Percentiles rank a stretch among this genome's conserved stretches.
Evolutionary conservation across 2,888 invertebrate genomes (phyloP).

Genomic region (Yponomeuta cagnagella): DNA sequence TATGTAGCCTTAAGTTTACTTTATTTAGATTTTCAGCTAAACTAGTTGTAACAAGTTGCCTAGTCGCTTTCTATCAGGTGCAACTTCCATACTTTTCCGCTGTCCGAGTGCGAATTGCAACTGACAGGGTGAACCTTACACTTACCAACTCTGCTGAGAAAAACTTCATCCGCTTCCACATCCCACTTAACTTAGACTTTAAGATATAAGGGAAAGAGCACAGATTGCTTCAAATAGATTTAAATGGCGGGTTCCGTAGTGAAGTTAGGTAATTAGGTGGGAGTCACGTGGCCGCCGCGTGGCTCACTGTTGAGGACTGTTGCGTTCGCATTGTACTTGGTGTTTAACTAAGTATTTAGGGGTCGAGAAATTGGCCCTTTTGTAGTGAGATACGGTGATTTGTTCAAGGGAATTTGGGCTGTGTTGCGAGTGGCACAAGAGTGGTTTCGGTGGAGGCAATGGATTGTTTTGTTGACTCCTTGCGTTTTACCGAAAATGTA

Average conservation of each 20-base stretch:
- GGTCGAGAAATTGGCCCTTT: not conserved
- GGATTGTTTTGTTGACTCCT: conserved; percentile 8
- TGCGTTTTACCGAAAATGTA: conserved; percentile 10
- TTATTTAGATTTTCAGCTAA: too few relatives aligned
- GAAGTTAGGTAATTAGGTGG: conserved; percentile 20
- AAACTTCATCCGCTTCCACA: not conserved
- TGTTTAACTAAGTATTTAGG: conserved; percentile 12
- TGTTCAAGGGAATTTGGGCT: not conserved
- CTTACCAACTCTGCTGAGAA: conserved; percentile 6
- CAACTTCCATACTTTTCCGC: not conserved
- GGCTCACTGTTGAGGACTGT: conserved; percentile 2
- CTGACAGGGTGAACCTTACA: conserved; percentile 8
- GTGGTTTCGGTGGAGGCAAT: not conserved
- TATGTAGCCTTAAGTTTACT: too few relatives aligned
- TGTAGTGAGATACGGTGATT: not conserved
- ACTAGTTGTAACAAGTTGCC: too few relatives aligned
- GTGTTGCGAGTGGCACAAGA: not conserved
- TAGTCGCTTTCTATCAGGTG: not conserved
- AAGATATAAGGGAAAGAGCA: not conserved
- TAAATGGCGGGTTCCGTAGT: not conserved
- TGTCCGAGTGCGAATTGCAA: not conserved
- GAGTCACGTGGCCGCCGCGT: conserved; percentile 20
- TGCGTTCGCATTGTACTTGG: conserved; percentile 8
- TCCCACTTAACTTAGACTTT: not conserved
- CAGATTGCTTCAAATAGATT: not conserved